Evolutionary conservation across 2,113 vertebrate species (phyloP).

Genomic region (Acrocephalus kingi): DNA sequence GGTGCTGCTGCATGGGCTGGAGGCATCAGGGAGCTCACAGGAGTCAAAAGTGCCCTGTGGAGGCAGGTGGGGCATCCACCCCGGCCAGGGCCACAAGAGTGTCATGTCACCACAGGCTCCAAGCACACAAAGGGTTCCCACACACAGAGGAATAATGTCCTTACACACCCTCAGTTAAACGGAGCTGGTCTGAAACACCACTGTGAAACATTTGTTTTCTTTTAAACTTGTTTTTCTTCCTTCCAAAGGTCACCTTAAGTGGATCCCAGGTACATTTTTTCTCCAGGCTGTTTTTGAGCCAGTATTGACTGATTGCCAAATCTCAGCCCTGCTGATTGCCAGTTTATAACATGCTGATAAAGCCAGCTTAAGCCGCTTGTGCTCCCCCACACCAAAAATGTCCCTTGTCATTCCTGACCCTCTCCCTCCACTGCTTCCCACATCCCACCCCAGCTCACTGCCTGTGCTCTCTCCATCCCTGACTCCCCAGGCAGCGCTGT

Average conservation of each 20-base stretch:
- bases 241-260: slow-evolving; percentile 60
- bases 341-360: background rate
- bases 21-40: background rate
- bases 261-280: slow-evolving; percentile 16
- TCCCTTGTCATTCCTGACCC: background rate
- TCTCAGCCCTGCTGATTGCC: background rate
- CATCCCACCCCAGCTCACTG: background rate
- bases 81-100: accelerated
- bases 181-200: background rate
- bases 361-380: background rate
- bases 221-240: slow-evolving; percentile 70
- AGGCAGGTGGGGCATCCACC: background rate
- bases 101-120: background rate
- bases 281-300: slow-evolving; percentile 14
- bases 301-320: slow-evolving; percentile 53
- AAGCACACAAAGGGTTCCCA: slow-evolving; percentile 5
- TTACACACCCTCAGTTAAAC: slow-evolving; percentile 11
- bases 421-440: background rate
- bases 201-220: slow-evolving; percentile 43
- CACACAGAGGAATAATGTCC: background rate
- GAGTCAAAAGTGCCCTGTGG: background rate
- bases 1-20: background rate
- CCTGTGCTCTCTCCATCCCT: background rate
- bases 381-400: background rate
- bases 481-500: accelerated